phyloP scores from a whole-genome alignment of 2,888 invertebrate species.

The Dolichopus griseipennis region DNA sequence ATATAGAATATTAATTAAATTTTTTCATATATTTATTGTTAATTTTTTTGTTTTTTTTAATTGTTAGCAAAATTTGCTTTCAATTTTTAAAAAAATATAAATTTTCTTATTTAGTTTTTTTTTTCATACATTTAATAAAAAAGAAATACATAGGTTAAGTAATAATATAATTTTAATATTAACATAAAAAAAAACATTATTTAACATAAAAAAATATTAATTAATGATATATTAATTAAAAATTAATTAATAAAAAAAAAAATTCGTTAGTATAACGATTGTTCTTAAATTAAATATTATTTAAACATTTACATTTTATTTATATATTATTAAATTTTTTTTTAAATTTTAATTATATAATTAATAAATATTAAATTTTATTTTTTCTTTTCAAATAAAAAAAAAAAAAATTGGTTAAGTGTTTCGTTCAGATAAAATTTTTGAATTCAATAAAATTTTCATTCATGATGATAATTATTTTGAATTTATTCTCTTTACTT shows the following conservation, averaged over 20 bases:
- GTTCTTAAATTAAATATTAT: conserved; percentile 3
- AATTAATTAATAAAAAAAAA: conserved; percentile 1
- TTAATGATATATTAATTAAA: conserved; percentile 3
- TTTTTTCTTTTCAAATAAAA: no score
- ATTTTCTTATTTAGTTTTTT: background rate
- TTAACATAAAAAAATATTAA: background rate
- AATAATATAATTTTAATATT: background rate
- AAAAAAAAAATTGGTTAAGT: background rate
- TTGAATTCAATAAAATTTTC: background rate
- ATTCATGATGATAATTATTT: background rate
- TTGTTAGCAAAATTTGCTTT: no score
- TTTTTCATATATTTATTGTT: no score
- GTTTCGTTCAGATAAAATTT: background rate
- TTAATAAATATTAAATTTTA: no score
- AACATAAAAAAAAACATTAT: background rate
- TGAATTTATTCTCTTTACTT: no score
- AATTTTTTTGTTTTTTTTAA: background rate
- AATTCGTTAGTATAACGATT: conserved; percentile 1
- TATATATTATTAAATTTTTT: background rate
- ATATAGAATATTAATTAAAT: no score
- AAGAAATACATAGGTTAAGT: background rate
- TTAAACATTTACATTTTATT: conserved; percentile 4
- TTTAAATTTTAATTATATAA: no score
- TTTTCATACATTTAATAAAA: background rate
- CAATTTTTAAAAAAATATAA: background rate